A percentile compares a stretch with the other conserved stretches of the same genome.
Evolutionary conservation across 2,888 invertebrate species (phyloP).

Genomic region (Stenoptilia bipunctidactyla): DNA sequence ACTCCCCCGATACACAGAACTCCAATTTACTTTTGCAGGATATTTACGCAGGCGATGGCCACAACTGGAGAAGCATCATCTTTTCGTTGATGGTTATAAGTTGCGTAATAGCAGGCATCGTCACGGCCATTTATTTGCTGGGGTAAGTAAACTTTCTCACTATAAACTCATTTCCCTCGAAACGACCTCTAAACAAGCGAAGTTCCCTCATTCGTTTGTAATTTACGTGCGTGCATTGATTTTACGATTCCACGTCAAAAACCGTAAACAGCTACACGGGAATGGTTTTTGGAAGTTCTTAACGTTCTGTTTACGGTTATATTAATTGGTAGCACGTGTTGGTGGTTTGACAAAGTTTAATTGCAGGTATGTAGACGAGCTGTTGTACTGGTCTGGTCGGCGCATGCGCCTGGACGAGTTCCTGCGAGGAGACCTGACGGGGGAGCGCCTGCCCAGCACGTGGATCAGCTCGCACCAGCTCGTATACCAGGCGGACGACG

Average conservation of each 20-base stretch:
- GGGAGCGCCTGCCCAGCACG: slow-evolving; percentile 80
- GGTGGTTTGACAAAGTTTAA: background rate
- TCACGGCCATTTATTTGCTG: slow-evolving; percentile 89
- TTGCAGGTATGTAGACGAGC: slow-evolving; percentile 85
- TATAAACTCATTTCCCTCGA: background rate
- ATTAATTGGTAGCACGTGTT: background rate
- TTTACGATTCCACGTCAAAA: slow-evolving; percentile 9
- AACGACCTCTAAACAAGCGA: background rate
- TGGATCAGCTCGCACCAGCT: slow-evolving; percentile 88
- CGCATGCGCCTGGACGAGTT: slow-evolving; percentile 89
- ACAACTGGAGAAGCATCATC: slow-evolving; percentile 91
- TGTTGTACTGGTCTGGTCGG: slow-evolving; percentile 89
- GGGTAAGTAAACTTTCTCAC: slow-evolving; percentile 69
- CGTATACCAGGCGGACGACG: slow-evolving; percentile 90
- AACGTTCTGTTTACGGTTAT: no score
- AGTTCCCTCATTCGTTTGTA: background rate
- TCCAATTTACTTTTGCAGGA: slow-evolving; percentile 78
- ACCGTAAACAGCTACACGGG: slow-evolving; percentile 6
- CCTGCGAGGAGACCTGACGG: slow-evolving; percentile 81
- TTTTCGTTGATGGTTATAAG: slow-evolving; percentile 89
- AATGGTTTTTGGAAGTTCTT: background rate
- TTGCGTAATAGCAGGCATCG: slow-evolving; percentile 88
- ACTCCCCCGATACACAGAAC: no score
- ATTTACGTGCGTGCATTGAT: slow-evolving; percentile 12
- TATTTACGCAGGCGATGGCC: slow-evolving; percentile 84